Conservation (phyloP, 1,140 invertebrate genomes). For the Subanguina moxae region DNA sequence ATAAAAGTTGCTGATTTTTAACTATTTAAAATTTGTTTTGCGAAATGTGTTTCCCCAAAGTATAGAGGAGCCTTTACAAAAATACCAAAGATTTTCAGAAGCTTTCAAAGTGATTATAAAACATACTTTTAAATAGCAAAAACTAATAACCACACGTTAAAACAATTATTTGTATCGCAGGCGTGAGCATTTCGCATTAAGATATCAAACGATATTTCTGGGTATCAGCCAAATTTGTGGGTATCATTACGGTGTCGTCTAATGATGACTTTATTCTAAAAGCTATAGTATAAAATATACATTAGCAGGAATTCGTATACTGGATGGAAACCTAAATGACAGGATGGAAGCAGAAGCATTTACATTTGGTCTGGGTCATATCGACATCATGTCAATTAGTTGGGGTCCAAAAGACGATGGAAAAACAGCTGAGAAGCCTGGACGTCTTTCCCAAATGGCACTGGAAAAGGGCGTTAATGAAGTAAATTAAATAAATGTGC, state of each 20-base stretch:
- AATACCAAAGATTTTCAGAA: too few species aligned
- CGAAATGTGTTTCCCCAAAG: too few species aligned
- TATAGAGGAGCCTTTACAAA: too few species aligned
- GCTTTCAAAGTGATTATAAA: neutral
- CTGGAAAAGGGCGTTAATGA: conserved; percentile 89
- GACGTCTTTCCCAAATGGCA: conserved; percentile 83
- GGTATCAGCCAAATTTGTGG: too few species aligned
- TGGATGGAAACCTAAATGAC: conserved; percentile 82
- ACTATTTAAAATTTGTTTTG: too few species aligned
- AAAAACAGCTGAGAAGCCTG: conserved; percentile 93
- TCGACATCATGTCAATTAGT: conserved; percentile 93
- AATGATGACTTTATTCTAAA: too few species aligned
- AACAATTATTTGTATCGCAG: too few species aligned
- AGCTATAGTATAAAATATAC: conserved; percentile 56
- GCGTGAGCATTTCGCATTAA: too few species aligned
- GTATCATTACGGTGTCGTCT: too few species aligned
- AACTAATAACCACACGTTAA: too few species aligned
- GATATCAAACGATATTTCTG: too few species aligned
- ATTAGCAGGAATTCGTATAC: conserved; percentile 69
- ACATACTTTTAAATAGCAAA: neutral
- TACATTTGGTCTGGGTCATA: conserved; percentile 89
- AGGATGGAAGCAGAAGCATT: conserved; percentile 90
- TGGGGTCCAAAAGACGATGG: conserved; percentile 92
- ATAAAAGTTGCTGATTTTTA: too few species aligned
- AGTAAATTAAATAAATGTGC: conserved; percentile 62